phyloP scores from a whole-genome alignment of 2,888 invertebrate species.

The Pachydiplax longipennis region DNA sequence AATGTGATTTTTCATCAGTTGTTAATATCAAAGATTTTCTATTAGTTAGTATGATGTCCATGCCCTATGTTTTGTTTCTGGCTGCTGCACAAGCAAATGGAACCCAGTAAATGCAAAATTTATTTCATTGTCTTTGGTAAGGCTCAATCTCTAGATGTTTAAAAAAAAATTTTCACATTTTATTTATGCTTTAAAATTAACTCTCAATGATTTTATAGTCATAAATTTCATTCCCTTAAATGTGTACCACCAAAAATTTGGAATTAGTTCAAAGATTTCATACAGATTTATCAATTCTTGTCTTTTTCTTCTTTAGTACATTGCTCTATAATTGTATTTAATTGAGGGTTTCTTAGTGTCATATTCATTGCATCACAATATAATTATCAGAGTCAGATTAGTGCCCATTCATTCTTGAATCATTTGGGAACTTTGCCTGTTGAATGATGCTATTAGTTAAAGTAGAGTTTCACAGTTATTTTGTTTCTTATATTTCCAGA shows the following conservation, averaged over 20 bases:
- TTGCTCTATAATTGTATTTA: too few species aligned
- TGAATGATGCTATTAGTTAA: not conserved
- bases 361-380: conserved; percentile 2
- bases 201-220: not conserved
- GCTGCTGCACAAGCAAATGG: not conserved
- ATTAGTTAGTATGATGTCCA: not conserved
- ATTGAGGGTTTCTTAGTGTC: not conserved
- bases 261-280: too few species aligned
- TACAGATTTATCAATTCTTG: too few species aligned
- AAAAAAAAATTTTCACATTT: too few species aligned
- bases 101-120: not conserved
- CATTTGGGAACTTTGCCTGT: not conserved
- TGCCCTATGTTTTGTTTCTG: not conserved
- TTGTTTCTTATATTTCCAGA: not conserved
- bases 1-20: conserved; percentile 24
- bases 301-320: too few species aligned
- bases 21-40: not conserved
- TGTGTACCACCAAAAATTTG: too few species aligned
- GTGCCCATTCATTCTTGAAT: not conserved
- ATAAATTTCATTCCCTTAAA: not conserved
- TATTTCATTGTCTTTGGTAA: too few species aligned
- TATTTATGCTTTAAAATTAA: not conserved
- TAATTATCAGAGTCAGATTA: not conserved
- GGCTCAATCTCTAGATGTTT: too few species aligned
- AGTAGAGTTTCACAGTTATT: not conserved